Conservation (phyloP, 2,113 vertebrate genomes). For the Turdus rufiventris region DNA sequence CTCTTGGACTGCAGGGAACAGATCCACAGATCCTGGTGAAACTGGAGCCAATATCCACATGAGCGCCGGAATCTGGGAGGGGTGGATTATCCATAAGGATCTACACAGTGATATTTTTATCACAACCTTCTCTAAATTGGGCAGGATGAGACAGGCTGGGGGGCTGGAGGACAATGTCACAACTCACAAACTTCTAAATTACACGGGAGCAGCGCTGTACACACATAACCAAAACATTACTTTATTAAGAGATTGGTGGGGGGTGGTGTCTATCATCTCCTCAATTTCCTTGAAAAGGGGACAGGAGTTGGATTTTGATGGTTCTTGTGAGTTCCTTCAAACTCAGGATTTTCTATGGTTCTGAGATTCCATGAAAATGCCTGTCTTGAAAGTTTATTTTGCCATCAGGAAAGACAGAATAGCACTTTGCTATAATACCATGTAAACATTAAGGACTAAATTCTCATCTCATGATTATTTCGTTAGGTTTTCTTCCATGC, state of each 20-base stretch:
- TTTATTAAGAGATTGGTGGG: not conserved
- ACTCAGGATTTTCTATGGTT: not conserved
- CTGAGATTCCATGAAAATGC: not conserved
- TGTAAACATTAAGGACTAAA: not conserved
- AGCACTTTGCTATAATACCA: not conserved
- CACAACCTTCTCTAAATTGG: fast-evolving
- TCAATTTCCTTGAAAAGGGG: not conserved
- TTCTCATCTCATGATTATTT: not conserved
- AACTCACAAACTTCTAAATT: not conserved
- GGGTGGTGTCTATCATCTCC: fast-evolving
- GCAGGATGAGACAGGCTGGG: not conserved
- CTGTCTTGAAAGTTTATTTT: not conserved
- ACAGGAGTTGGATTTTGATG: not conserved
- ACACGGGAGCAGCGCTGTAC: not conserved
- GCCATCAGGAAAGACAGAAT: not conserved
- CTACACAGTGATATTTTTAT: not conserved
- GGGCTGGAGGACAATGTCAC: not conserved
- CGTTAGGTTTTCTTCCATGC: fast-evolving
- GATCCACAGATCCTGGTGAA: not conserved
- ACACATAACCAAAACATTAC: not conserved
- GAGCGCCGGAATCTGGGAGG: fast-evolving
- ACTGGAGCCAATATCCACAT: not conserved
- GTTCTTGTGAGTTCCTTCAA: not conserved
- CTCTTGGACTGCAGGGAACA: not conserved
- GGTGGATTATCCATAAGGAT: not conserved